Evolutionary conservation across 2,113 vertebrate genomes (phyloP).

Genomic region (Brachypodius melanocephalos): DNA sequence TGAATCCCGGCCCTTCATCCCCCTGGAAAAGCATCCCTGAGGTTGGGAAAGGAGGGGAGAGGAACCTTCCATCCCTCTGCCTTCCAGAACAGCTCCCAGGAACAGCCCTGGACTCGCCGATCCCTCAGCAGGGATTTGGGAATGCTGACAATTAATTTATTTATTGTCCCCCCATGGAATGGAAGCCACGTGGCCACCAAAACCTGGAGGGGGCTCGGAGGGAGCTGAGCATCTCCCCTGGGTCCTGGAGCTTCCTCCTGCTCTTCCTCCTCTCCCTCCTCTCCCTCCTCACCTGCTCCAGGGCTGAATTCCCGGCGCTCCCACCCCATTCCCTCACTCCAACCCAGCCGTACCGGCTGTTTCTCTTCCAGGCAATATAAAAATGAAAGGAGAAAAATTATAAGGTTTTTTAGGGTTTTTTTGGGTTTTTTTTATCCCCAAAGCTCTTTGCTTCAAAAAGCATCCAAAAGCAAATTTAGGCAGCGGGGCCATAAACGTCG

Average conservation of each 20-base stretch:
- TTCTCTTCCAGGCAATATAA: background rate
- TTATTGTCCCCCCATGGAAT: background rate
- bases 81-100: background rate
- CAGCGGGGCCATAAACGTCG: background rate
- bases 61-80: background rate
- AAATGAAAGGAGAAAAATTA: slow-evolving; percentile 7
- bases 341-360: rapidly evolving
- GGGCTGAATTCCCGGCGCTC: background rate
- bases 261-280: background rate
- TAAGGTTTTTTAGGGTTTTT: background rate
- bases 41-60: background rate
- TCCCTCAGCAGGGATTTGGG: background rate
- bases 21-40: background rate
- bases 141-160: background rate
- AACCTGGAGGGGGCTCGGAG: rapidly evolving
- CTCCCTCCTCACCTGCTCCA: background rate
- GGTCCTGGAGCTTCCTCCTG: background rate
- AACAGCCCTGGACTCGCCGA: background rate
- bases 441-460: slow-evolving; percentile 26
- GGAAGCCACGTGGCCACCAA: background rate
- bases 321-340: background rate
- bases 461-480: background rate
- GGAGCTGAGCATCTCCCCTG: background rate
- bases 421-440: background rate
- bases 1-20: background rate